Conservation (phyloP, 1,140 invertebrate genomes). For the Meloidogyne hapla region DNA sequence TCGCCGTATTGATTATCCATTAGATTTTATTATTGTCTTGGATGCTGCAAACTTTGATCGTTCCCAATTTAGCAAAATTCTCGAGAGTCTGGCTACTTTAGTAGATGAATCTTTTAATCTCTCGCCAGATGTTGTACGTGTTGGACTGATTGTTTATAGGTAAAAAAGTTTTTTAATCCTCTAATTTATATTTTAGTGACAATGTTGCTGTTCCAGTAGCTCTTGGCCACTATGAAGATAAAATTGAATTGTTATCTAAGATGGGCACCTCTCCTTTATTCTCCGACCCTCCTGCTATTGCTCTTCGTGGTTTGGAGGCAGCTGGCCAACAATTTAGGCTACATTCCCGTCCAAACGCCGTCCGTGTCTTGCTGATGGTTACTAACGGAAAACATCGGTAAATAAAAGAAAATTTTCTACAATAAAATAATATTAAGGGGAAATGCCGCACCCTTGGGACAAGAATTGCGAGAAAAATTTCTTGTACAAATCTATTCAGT, state of each 20-base stretch:
- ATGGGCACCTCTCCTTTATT: slow-evolving; percentile 37
- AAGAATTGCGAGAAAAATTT: slow-evolving; percentile 55
- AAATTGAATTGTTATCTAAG: slow-evolving; percentile 60
- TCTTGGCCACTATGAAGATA: slow-evolving; percentile 63
- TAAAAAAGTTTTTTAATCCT: background rate
- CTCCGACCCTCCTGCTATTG: slow-evolving; percentile 42
- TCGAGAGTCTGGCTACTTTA: slow-evolving; percentile 56
- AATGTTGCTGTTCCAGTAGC: slow-evolving; percentile 62
- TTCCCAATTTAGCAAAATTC: slow-evolving; percentile 50
- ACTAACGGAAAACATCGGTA: slow-evolving; percentile 62
- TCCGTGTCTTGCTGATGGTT: slow-evolving; percentile 56
- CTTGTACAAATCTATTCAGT: slow-evolving; percentile 59
- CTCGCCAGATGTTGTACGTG: slow-evolving; percentile 58
- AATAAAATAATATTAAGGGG: slow-evolving; percentile 45
- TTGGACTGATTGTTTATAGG: slow-evolving; percentile 62
- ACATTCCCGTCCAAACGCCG: slow-evolving; percentile 53
- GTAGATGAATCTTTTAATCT: slow-evolving; percentile 63
- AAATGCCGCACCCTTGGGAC: slow-evolving; percentile 55
- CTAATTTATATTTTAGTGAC: slow-evolving; percentile 47
- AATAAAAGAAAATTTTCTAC: background rate
- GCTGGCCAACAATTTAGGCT: slow-evolving; percentile 60
- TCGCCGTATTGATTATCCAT: slow-evolving; percentile 43
- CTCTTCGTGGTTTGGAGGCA: slow-evolving; percentile 60
- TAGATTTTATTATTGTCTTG: slow-evolving; percentile 57
- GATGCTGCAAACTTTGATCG: slow-evolving; percentile 61